phyloP scores from a whole-genome alignment of 2,888 invertebrate genomes.

The Drosophila subquinaria region DNA sequence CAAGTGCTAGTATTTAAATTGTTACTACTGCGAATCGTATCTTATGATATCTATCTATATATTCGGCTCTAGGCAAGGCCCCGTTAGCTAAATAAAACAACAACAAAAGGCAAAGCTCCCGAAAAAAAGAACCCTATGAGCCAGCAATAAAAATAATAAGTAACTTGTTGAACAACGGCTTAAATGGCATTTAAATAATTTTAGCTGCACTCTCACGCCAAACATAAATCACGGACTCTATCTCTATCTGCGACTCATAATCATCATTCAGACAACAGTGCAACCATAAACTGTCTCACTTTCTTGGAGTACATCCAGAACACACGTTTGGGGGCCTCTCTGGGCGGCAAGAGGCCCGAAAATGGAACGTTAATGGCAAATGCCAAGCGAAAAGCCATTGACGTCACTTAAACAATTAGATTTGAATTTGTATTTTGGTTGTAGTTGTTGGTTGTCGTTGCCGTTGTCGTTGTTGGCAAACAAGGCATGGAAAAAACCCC shows the following conservation, averaged over 20 bases:
- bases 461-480: slow-evolving; percentile 39
- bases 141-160: slow-evolving; percentile 45
- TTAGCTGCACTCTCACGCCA: slow-evolving; percentile 61
- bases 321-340: slow-evolving; percentile 55
- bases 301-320: slow-evolving; percentile 17
- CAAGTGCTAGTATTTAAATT: background rate
- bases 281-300: slow-evolving; percentile 59
- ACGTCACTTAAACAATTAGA: slow-evolving; percentile 74
- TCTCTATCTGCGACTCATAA: slow-evolving; percentile 45
- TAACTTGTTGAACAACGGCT: slow-evolving; percentile 57
- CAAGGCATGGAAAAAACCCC: slow-evolving; percentile 61
- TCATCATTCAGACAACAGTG: slow-evolving; percentile 40
- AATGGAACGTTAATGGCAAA: slow-evolving; percentile 37
- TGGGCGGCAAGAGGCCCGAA: slow-evolving; percentile 26
- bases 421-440: slow-evolving; percentile 31
- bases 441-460: background rate
- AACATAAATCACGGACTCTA: slow-evolving; percentile 62
- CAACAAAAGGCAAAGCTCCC: slow-evolving; percentile 47
- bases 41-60: slow-evolving; percentile 8
- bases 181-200: slow-evolving; percentile 40
- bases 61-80: slow-evolving; percentile 30
- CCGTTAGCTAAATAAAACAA: slow-evolving; percentile 29
- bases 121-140: slow-evolving; percentile 23
- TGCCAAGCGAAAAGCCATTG: slow-evolving; percentile 56
- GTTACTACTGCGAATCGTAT: slow-evolving; percentile 13